Evolutionary conservation across 2,797 vertebrate species (phyloP).

Genomic region (Todus mexicanus): DNA sequence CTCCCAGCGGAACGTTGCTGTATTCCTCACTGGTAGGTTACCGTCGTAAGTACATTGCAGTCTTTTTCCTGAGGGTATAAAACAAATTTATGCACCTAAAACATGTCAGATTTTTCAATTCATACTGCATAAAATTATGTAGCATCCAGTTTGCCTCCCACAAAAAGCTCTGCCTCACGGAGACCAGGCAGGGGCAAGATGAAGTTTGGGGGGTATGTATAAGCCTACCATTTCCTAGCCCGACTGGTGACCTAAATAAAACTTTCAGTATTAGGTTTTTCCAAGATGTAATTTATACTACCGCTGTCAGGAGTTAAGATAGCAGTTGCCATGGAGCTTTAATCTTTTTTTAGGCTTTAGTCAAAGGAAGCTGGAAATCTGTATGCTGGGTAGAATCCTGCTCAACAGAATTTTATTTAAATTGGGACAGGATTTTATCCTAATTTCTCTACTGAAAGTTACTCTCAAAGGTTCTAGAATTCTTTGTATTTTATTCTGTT

Average conservation of each 20-base stretch:
- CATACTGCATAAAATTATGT: neutral
- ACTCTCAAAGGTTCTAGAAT: neutral
- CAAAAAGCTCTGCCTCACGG: neutral
- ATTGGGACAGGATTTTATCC: conserved; percentile 24
- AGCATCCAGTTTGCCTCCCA: neutral
- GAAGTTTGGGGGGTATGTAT: neutral
- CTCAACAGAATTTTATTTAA: conserved; percentile 42
- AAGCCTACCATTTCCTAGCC: neutral
- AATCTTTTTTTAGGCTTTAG: conserved; percentile 66
- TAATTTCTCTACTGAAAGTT: neutral
- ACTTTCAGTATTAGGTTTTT: conserved; percentile 57
- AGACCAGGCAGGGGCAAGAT: neutral
- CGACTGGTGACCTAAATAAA: conserved; percentile 56
- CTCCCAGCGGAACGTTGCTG: neutral
- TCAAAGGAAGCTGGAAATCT: conserved; percentile 49
- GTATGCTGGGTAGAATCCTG: conserved; percentile 30
- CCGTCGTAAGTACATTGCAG: neutral
- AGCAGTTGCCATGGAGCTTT: conserved; percentile 67
- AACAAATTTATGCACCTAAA: neutral
- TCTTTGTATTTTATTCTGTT: neutral
- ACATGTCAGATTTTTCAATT: neutral
- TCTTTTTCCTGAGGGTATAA: neutral
- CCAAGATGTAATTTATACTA: conserved; percentile 57
- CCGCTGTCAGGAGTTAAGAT: conserved; percentile 58
- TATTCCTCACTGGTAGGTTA: neutral